phyloP scores from a whole-genome alignment of 2,888 invertebrate species.

The Eristalinus sepulchralis region DNA sequence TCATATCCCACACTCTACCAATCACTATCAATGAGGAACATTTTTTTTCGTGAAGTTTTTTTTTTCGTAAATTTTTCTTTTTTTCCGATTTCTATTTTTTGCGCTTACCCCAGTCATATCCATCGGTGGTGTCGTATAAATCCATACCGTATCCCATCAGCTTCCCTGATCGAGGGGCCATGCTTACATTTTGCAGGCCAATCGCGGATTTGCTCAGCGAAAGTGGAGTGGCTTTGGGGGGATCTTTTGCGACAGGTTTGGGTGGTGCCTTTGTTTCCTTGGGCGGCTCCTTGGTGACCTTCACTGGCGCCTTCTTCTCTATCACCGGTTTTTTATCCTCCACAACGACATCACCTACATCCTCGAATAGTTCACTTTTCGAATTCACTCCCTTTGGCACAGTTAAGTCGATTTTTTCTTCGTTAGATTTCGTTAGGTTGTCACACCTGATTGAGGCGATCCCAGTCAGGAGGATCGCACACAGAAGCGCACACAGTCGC shows the following conservation, averaged over 20 bases:
- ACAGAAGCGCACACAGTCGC: constrained; percentile 55
- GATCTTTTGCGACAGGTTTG: constrained; percentile 24
- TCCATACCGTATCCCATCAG: constrained; percentile 20
- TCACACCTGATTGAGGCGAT: constrained; percentile 51
- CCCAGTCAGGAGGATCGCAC: constrained; percentile 53
- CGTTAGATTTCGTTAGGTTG: constrained; percentile 58
- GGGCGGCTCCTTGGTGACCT: constrained; percentile 3
- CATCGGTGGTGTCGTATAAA: constrained; percentile 44
- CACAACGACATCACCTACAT: constrained; percentile 24
- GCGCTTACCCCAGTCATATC: constrained; percentile 69
- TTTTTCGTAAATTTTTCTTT: neutral
- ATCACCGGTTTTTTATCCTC: neutral
- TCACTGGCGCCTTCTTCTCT: constrained; percentile 16
- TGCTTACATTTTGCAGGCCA: constrained; percentile 6
- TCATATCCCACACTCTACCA: neutral
- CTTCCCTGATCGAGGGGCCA: constrained; percentile 35
- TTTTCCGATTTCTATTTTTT: neutral
- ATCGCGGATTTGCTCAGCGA: neutral
- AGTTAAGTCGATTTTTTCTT: constrained; percentile 51
- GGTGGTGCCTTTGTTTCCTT: neutral
- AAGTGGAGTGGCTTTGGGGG: neutral
- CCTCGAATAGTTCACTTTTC: constrained; percentile 64
- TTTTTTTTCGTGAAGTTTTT: neutral
- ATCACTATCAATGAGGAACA: constrained; percentile 11
- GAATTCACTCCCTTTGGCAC: constrained; percentile 40